Conservation (phyloP, 2,888 invertebrate genomes). For the Caenorhabditis sinica region DNA sequence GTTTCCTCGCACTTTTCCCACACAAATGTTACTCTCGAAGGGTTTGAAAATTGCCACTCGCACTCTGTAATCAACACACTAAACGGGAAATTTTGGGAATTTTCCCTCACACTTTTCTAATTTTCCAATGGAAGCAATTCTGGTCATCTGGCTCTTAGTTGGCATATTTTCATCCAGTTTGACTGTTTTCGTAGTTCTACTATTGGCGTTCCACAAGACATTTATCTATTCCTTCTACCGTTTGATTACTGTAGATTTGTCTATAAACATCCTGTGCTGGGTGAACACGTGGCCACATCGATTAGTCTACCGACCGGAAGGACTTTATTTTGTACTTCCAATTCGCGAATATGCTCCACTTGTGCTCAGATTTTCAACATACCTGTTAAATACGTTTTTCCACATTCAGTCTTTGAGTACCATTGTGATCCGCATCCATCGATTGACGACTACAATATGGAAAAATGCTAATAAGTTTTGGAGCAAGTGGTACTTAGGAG, state of each 20-base stretch:
- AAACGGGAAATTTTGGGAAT: too few species aligned
- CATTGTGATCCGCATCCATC: not conserved
- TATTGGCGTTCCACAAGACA: not conserved
- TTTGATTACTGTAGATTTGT: not conserved
- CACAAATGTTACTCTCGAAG: too few species aligned
- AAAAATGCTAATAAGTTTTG: not conserved
- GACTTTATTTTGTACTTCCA: not conserved
- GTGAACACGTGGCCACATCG: not conserved
- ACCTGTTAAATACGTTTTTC: not conserved
- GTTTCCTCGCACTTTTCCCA: too few species aligned
- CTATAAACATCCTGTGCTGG: not conserved
- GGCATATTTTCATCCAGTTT: not conserved
- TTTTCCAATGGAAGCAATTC: too few species aligned
- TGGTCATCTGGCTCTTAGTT: not conserved
- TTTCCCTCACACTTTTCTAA: too few species aligned
- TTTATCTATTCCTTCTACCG: not conserved
- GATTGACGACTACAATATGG: not conserved
- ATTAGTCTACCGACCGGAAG: not conserved
- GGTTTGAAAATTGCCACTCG: too few species aligned
- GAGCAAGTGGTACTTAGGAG: not conserved
- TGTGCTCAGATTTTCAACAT: not conserved
- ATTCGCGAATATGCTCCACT: not conserved
- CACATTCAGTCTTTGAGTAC: not conserved
- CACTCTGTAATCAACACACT: too few species aligned
- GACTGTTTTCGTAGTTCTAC: not conserved